Base-by-base conservation (phyloP, 2,888 invertebrate genomes). In the Pasiphila rectangulata region DNA sequence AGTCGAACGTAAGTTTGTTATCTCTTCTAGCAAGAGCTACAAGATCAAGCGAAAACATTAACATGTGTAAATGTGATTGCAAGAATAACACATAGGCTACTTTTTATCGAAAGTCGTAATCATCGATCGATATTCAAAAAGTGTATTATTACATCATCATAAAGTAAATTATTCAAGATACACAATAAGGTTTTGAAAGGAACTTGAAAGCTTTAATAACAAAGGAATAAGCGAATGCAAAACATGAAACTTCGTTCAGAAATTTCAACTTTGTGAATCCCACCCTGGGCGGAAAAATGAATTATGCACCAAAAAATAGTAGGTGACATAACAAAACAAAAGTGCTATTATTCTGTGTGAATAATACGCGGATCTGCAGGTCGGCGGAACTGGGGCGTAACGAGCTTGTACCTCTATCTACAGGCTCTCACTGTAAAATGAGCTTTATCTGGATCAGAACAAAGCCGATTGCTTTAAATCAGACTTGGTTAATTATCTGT, bases 291-390 rank as follows among this genome's bases (percentile, higher is more conserved):
- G 32, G 35, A 32, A 50, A 47, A 50, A 48, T 48, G 46, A 44
- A 49, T 52, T 48, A 50, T 54, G 45, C 42, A 36, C 38, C 24
- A 37, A 48, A n/a, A n/a, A 51, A 48, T 49, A 51, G 50, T 42
- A 42, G 51, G 50, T 46, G 46, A 36, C 50, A 51, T 30, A 7
- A 32, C 17, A 32, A 17, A 32, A 48, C 40, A 54, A 53, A 56
- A 54, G 50, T 42, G 47, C 30, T 51, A 51, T 58, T 54, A 53
- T 58, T 56, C 48, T 51, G 45, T 48, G 49, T 52, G 56, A 54
- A 56, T 56, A 54, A 56, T 51, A 45, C 45, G 37, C 40, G 46
- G 43, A 40, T 43, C 38, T 46, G 39, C 37, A 36, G 39, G 42
- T 15, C 38, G 45, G 46, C 46, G 46, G 42, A 24, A 43, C 38